These are phyloP conservation scores for Tineola bisselliella DNA, from an alignment of 2,888 invertebrate species.

Conservation along the genomic window DNA sequence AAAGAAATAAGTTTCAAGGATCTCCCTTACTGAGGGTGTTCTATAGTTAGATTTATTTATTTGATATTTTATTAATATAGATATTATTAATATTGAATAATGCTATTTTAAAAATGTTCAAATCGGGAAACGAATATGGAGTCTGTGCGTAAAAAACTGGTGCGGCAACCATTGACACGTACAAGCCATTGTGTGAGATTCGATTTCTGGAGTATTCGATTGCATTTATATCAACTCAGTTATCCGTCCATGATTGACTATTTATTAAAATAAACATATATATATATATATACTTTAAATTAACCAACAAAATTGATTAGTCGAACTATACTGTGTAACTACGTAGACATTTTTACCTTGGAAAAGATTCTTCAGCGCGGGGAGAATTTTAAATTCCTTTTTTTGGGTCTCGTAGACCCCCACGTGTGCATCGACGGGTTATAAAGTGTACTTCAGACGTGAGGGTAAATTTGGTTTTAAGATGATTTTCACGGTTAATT, in stretches of 20 bases:
- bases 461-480: neutral
- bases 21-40: neutral
- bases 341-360: neutral
- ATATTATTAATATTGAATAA: neutral
- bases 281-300: no score
- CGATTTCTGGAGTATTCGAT: no score
- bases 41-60: neutral
- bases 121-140: no score
- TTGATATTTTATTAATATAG: neutral
- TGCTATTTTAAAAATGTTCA: no score
- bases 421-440: neutral
- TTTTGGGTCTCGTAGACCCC: constrained; percentile 7
- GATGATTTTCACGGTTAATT: constrained; percentile 11
- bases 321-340: neutral
- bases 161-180: no score
- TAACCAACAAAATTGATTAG: neutral
- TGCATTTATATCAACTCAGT: no score
- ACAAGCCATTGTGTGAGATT: no score
- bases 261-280: no score
- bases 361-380: constrained; percentile 3
- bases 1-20: constrained; percentile 9
- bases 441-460: neutral
- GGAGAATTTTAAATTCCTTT: constrained; percentile 10
- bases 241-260: no score
- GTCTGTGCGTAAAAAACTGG: no score